These are phyloP conservation scores for Scaptomyza montana DNA, from an alignment of 1,140 invertebrate genomes.

Conservation along the genomic window DNA sequence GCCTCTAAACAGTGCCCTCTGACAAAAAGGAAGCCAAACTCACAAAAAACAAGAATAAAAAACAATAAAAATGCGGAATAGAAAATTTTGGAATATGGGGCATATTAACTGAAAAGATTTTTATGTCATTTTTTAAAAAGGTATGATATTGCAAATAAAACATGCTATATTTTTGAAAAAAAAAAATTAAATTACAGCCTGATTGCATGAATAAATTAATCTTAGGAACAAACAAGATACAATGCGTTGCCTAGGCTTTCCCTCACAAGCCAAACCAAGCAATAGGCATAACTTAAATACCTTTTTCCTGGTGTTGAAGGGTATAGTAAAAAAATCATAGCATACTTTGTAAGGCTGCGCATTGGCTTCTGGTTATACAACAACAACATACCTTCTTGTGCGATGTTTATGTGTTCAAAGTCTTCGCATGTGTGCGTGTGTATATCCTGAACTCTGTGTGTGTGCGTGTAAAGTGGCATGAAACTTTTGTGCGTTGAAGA, in stretches of 20 bases:
- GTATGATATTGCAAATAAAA: too few species aligned
- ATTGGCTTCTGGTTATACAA: conserved; percentile 41
- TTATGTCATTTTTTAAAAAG: too few species aligned
- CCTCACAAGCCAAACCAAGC: too few species aligned
- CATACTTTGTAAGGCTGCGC: conserved; percentile 28
- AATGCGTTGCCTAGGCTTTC: too few species aligned
- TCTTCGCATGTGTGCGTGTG: background rate
- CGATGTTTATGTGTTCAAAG: conserved; percentile 22
- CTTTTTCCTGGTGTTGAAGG: background rate
- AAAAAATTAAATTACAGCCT: too few species aligned
- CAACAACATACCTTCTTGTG: conserved; percentile 54
- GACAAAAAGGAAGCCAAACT: conserved; percentile 20
- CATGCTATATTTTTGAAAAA: too few species aligned
- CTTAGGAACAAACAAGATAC: too few species aligned
- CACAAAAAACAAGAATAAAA: background rate
- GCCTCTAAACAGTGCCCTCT: conserved; percentile 34
- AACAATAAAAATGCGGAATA: conserved; percentile 9
- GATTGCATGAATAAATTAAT: too few species aligned
- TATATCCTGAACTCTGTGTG: background rate
- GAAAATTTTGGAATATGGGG: background rate
- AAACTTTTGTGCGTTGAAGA: conserved; percentile 43
- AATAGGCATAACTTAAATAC: background rate
- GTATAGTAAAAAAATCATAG: conserved; percentile 33
- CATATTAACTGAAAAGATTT: background rate
- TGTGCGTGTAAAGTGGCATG: conserved; percentile 39